Evolutionary conservation across 2,797 vertebrate genomes (phyloP), one percentile per base, ranked within the genome.

Genomic region (Melanotaenia pygmaea): DNA sequence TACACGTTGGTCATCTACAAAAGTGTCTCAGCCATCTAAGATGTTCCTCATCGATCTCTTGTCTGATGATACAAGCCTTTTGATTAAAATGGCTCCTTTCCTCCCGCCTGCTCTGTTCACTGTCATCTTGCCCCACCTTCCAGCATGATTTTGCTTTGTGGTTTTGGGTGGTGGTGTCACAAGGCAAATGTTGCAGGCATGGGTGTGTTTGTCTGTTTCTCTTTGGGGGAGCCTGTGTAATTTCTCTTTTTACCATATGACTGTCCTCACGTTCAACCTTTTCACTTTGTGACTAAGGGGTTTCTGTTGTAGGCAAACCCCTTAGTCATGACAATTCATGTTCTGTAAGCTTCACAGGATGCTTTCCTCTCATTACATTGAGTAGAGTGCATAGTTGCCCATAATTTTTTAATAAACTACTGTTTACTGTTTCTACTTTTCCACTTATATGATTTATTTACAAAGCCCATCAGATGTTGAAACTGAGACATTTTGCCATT

Each of bases 171-270:
- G 91, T 91, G 82, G 67, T 81, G 57, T 82, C 59, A 28, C 35
- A 75, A 80, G 77, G 77, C 90, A 74, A 85, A 86, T 79, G 86
- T 86, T 74, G 77, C 64, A 74, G 71, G 43, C 67, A 80, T 77
- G 83, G 87, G 86, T 79, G 91, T 90, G 88, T 58, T 72, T 62
- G 77, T 78, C 86, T 78, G 77, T 71, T 57, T 84, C 72, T 79
- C 72, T 84, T 87, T 75, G 79, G 64, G 72, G 77, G 56, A 64
- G 66, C 68, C 14, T 22, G 7, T 84, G 86, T 90, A 81, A 89
- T 92, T 88, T 94, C 86, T 89, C 83, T 87, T 89, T 84, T 90
- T 84, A 67, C 87, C 64, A 70, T 82, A 92, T 93, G 91, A 93
- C 89, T 92, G 74, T 87, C 63, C 47, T 84, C 70, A 72, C 64